Evolutionary conservation across 1,140 invertebrate genomes (phyloP).

Genomic region (Zaprionus taronus): DNA sequence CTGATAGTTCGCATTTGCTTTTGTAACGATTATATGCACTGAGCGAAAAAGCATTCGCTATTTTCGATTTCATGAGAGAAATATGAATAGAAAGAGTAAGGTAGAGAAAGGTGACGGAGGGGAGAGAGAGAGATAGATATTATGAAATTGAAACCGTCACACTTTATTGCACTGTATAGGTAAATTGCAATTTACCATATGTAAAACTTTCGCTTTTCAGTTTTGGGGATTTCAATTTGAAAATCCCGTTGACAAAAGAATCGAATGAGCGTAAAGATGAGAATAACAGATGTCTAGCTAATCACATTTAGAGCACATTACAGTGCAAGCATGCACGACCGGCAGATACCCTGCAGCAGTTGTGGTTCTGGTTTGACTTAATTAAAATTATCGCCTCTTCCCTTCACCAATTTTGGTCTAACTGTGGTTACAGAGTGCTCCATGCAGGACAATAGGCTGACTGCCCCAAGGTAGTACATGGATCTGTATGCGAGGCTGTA

Average conservation of each 20-base stretch:
- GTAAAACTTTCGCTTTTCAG: neutral
- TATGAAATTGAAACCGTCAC: no score
- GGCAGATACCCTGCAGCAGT: no score
- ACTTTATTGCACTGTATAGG: neutral
- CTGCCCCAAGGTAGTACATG: no score
- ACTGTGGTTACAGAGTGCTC: neutral
- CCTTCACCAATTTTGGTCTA: neutral
- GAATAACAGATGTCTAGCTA: no score
- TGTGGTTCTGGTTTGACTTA: neutral
- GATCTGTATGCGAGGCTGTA: no score
- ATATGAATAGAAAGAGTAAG: neutral
- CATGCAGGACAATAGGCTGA: neutral
- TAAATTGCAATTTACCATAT: neutral
- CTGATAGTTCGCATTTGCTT: neutral
- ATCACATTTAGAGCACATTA: no score
- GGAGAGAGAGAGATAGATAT: no score
- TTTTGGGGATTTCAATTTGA: neutral
- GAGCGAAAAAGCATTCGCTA: neutral
- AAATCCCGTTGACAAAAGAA: neutral
- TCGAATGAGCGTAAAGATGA: neutral
- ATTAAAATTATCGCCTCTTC: neutral
- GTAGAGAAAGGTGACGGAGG: no score
- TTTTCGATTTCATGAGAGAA: neutral
- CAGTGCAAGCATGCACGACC: no score
- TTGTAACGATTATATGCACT: neutral